Evolutionary conservation across 2,797 vertebrate genomes (phyloP).

Genomic region (Ptychadena robeensis): DNA sequence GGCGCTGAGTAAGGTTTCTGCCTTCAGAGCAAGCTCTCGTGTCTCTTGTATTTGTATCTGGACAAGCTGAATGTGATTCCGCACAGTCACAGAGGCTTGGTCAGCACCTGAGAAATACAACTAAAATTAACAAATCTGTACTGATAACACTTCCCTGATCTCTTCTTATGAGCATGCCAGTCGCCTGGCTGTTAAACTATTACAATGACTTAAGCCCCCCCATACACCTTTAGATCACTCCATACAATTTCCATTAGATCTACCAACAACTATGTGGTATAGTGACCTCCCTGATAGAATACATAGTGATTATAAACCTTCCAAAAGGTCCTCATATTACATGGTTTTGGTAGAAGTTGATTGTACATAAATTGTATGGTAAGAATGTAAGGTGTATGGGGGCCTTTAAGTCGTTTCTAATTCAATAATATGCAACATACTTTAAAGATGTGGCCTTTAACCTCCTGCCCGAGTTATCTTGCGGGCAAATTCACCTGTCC

Average conservation of each 20-base stretch:
- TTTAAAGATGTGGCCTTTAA: background rate
- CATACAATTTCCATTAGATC: too few species aligned
- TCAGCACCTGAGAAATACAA: conserved; percentile 81
- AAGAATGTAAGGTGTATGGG: too few species aligned
- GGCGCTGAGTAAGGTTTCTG: conserved; percentile 86
- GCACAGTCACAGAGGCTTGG: conserved; percentile 80
- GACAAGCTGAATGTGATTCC: conserved; percentile 85
- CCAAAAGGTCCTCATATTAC: too few species aligned
- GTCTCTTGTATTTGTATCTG: conserved; percentile 85
- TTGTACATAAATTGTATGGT: too few species aligned
- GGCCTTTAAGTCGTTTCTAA: too few species aligned
- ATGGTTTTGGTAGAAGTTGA: too few species aligned
- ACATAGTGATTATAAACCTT: too few species aligned
- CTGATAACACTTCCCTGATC: background rate
- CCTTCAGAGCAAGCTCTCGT: conserved; percentile 80
- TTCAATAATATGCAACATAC: background rate
- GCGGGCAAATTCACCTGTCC: too few species aligned
- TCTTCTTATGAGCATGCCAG: background rate
- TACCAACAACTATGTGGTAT: too few species aligned
- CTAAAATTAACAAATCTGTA: background rate
- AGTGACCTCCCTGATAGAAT: too few species aligned
- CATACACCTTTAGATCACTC: too few species aligned
- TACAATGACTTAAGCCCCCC: background rate
- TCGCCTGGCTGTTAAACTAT: background rate
- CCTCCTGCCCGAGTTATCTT: too few species aligned